Evolutionary conservation across 2,888 invertebrate species (phyloP).

Genomic region (Ariolimax columbianus): DNA sequence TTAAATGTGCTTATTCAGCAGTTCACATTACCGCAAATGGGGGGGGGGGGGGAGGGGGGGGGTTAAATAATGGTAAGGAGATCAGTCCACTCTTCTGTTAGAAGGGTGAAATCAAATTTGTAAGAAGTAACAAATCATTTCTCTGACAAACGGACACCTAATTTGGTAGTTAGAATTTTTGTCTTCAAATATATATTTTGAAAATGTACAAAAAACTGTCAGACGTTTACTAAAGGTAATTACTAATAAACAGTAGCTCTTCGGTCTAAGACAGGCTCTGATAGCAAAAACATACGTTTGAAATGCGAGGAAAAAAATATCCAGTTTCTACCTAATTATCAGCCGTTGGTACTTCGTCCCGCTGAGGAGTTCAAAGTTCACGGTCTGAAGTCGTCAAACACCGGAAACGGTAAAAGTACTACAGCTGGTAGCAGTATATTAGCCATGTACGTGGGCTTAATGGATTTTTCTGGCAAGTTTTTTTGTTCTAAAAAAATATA

Average conservation of each 20-base stretch:
- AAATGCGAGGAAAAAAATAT: not conserved
- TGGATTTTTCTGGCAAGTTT: not conserved
- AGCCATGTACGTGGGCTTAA: not conserved
- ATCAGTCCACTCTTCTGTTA: too few relatives aligned
- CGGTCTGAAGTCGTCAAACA: not conserved
- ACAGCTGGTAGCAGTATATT: not conserved
- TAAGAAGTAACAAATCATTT: not conserved
- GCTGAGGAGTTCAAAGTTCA: constrained; percentile 4
- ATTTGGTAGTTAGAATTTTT: not conserved
- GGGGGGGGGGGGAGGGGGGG: too few relatives aligned
- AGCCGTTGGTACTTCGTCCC: not conserved
- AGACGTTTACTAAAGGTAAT: not conserved
- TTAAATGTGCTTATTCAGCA: too few relatives aligned
- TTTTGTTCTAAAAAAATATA: too few relatives aligned
- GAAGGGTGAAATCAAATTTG: too few relatives aligned
- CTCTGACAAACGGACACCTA: not conserved
- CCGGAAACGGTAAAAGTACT: not conserved
- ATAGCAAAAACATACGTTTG: not conserved
- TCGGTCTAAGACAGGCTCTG: not conserved
- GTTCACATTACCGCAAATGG: too few relatives aligned
- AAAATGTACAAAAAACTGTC: not conserved
- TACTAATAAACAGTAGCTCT: not conserved
- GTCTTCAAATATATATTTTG: not conserved
- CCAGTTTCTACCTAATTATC: not conserved
- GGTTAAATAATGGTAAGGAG: too few relatives aligned